Evolutionary conservation across 2,888 invertebrate genomes (phyloP).

Genomic region (Nomada ferruginata): DNA sequence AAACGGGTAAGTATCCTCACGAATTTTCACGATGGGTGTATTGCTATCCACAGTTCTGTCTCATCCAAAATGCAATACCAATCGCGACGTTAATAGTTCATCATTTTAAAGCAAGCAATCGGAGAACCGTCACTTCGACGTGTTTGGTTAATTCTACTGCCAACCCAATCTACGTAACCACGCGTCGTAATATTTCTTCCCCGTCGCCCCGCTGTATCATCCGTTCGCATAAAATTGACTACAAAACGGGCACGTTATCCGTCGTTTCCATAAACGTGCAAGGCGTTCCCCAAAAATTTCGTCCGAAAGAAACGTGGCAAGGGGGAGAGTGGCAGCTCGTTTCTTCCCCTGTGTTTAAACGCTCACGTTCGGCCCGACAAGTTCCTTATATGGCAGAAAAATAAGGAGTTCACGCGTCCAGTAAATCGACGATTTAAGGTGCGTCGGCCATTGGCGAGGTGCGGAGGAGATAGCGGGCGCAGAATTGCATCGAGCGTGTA

Average conservation of each 20-base stretch:
- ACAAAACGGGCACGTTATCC: no score
- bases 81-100: no score
- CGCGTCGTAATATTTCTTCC: no score
- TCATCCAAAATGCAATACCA: no score
- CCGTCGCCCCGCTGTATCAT: no score
- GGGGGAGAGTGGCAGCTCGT: background rate
- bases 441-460: slow-evolving; percentile 23
- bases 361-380: slow-evolving; percentile 12
- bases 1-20: background rate
- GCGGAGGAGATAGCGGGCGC: slow-evolving; percentile 40
- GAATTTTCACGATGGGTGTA: background rate
- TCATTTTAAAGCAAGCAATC: no score
- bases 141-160: no score
- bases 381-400: slow-evolving; percentile 48
- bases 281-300: background rate
- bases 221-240: no score
- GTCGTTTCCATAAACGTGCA: no score
- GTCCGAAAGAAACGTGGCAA: background rate
- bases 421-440: slow-evolving; percentile 61
- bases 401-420: slow-evolving; percentile 55
- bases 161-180: no score
- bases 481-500: slow-evolving; percentile 51
- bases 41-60: no score
- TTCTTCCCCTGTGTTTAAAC: background rate
- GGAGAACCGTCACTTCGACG: no score